Base-by-base conservation (phyloP, 2,797 vertebrate species). In the Molothrus ater region DNA sequence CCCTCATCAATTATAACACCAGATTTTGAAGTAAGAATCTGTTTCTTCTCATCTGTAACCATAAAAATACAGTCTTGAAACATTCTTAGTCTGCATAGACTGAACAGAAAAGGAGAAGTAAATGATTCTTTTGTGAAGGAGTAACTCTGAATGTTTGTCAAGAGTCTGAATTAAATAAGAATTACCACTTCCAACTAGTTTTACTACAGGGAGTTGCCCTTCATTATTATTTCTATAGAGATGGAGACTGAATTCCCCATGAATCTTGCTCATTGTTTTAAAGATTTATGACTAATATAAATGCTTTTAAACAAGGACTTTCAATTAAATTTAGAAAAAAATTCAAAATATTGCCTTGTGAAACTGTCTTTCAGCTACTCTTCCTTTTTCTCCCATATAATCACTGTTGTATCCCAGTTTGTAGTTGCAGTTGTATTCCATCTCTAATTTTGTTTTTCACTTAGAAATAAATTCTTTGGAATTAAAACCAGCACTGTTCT, bases 241-340 rank as follows among this genome's bases (percentile, higher is more conserved):
- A 17, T 83, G n/a, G 26, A 78, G 14, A 71, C 24, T 72, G 48
- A 94, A 88, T 61, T 93, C 18, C 8, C 73, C 40, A 22, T 90
- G 18, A 86, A 70, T 84, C 83, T 94, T 75, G 7, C 17, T 88
- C 31, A 57, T 82, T 79, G 17, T 69, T 88, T 76, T 59, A 36
- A 91, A 83, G 40, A 81, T 86, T 79, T 92, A 14, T 78, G 54
- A 43, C 29, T 88, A 24, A 22, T 31, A 66, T 29, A 74, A 80
- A 70, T 75, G 7, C 17, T 53, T 93, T 89, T 57, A 53, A 83
- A 70, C 32, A 36, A 57, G 31, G 63, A 64, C 25, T 56, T 94
- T 81, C 54, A 80, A 54, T 74, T 48, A 53, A 60, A 82, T 76
- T 84, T 86, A 79, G 66, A 71, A 90, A 95, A 91, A 85, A 69